phyloP scores from a whole-genome alignment of 1,140 invertebrate genomes.

The Solenopsis fugax region DNA sequence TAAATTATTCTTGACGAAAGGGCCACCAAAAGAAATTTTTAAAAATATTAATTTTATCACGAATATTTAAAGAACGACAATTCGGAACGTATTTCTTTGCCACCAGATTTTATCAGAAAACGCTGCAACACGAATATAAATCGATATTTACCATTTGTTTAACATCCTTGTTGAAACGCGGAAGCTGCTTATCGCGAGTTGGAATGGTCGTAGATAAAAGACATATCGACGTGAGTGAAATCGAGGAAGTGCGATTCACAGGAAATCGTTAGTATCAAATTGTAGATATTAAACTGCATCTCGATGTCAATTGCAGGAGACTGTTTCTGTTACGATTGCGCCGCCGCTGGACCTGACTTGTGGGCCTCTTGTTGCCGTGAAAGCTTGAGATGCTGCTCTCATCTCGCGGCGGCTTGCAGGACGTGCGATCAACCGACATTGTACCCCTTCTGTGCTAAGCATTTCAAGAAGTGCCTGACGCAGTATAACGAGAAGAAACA shows the following conservation, averaged over 20 bases:
- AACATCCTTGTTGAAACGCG: not conserved
- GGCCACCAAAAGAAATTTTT: too few species aligned
- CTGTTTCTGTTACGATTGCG: conserved; percentile 85
- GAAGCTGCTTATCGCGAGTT: conserved; percentile 1
- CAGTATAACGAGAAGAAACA: conserved; percentile 79
- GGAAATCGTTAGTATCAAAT: conserved; percentile 3
- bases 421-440: conserved; percentile 84
- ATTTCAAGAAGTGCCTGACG: conserved; percentile 84
- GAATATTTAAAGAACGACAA: not conserved
- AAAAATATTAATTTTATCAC: not conserved
- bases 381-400: conserved; percentile 84
- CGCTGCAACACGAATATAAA: not conserved
- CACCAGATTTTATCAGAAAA: not conserved
- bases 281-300: not conserved
- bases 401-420: conserved; percentile 85
- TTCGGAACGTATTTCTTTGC: not conserved
- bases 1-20: too few species aligned
- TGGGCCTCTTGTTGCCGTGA: conserved; percentile 85
- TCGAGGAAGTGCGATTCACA: not conserved
- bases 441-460: conserved; percentile 84
- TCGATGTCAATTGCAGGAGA: conserved; percentile 79
- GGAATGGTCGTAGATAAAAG: not conserved
- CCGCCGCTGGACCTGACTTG: conserved; percentile 82
- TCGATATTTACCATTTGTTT: not conserved
- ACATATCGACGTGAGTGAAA: not conserved